phyloP scores from a whole-genome alignment of 92 coral and sea anemone species.

The Scolanthus callimorphus region DNA sequence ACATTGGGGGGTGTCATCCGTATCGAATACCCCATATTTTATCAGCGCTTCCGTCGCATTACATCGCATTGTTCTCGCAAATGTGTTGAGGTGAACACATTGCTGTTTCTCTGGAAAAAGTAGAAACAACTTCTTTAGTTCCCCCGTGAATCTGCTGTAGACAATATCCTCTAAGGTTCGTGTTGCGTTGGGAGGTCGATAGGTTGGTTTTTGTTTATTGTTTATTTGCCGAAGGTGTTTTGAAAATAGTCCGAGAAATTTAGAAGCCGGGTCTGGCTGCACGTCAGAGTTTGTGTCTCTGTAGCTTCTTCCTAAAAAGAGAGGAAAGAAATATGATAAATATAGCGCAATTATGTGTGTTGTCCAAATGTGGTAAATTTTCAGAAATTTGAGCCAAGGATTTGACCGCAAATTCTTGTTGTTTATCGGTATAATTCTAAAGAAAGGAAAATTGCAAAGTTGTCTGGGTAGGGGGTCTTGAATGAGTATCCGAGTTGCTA shows the following conservation, averaged over 20 bases:
- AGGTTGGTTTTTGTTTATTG: background rate
- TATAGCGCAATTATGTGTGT: too few relatives aligned
- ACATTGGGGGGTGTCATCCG: constrained; percentile 11
- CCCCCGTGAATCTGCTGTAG: constrained; percentile 35
- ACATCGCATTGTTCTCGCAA: constrained; percentile 32
- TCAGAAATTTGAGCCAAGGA: too few relatives aligned
- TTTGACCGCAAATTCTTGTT: too few relatives aligned
- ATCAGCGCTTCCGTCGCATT: constrained; percentile 9
- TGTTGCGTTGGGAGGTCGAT: constrained; percentile 2
- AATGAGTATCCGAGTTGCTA: too few relatives aligned
- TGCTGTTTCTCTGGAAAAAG: constrained; percentile 37
- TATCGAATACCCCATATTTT: constrained; percentile 5
- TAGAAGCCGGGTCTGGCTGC: constrained; percentile 13
- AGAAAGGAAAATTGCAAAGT: too few relatives aligned
- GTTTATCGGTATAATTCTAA: too few relatives aligned
- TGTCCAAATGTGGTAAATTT: too few relatives aligned
- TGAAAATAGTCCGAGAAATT: background rate
- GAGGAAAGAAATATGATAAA: too few relatives aligned
- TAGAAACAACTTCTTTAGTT: constrained; percentile 51
- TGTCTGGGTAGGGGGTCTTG: too few relatives aligned
- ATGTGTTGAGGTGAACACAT: constrained; percentile 29
- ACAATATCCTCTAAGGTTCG: constrained; percentile 12
- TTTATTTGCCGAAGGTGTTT: background rate
- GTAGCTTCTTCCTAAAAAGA: too few relatives aligned
- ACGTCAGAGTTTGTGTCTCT: too few relatives aligned